phyloP scores from a whole-genome alignment of 2,888 invertebrate species.

The Brachypterus glaber region DNA sequence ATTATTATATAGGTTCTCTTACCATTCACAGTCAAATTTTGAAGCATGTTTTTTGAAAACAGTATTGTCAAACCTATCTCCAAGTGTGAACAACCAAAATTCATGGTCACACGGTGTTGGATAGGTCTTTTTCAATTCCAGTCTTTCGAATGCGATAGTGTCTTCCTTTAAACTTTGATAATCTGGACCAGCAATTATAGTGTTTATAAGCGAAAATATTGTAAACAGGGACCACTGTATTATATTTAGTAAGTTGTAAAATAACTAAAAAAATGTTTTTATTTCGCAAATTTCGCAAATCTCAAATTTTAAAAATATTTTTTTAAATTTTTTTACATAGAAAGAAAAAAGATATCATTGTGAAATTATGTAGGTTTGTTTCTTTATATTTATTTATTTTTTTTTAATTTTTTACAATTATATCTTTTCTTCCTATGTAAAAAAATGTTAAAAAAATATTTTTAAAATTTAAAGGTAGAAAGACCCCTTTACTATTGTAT shows the following conservation, averaged over 20 bases:
- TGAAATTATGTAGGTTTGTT: too few species aligned
- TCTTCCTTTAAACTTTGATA: constrained; percentile 29
- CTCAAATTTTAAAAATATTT: too few species aligned
- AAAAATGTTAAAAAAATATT: too few species aligned
- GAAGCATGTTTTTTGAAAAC: constrained; percentile 21
- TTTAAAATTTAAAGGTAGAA: too few species aligned
- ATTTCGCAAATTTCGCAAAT: too few species aligned
- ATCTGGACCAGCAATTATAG: constrained; percentile 24
- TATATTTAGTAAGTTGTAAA: constrained; percentile 34
- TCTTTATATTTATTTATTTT: too few species aligned
- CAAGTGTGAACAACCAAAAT: constrained; percentile 35
- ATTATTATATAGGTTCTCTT: too few species aligned
- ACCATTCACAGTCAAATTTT: constrained; percentile 51
- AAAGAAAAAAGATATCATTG: too few species aligned
- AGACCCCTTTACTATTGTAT: too few species aligned
- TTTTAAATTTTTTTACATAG: too few species aligned
- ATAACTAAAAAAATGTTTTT: constrained; percentile 31
- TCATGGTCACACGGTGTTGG: constrained; percentile 81
- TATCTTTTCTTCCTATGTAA: too few species aligned
- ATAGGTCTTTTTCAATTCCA: constrained; percentile 65
- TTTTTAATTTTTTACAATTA: too few species aligned
- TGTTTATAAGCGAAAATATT: constrained; percentile 17
- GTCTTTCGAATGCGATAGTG: constrained; percentile 48
- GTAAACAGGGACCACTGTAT: constrained; percentile 32
- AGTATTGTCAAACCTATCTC: constrained; percentile 21